Conservation (phyloP, 2,888 invertebrate genomes). For the Steinernema carpocapsae region DNA sequence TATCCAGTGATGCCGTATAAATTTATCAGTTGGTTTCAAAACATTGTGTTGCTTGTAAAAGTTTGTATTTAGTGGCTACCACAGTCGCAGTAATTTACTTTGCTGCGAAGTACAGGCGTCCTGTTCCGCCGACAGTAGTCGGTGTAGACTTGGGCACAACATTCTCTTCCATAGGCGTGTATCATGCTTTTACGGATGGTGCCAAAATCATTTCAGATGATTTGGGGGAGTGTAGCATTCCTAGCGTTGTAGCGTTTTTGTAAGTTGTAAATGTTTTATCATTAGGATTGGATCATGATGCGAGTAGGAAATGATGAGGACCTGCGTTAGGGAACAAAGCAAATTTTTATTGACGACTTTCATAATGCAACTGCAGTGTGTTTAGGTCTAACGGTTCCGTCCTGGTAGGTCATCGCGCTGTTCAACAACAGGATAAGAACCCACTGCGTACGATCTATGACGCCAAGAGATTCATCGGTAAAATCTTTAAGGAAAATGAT, state of each 20-base stretch:
- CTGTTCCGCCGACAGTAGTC: constrained; percentile 72
- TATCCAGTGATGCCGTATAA: background rate
- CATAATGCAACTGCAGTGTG: no score
- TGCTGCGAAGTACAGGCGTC: constrained; percentile 71
- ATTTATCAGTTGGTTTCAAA: background rate
- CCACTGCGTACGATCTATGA: constrained; percentile 72
- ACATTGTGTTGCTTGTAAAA: no score
- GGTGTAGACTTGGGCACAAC: constrained; percentile 73
- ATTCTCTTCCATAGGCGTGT: constrained; percentile 71
- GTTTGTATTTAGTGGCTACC: constrained; percentile 65
- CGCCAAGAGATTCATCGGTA: constrained; percentile 73
- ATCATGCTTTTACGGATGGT: constrained; percentile 71
- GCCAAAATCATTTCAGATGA: constrained; percentile 69
- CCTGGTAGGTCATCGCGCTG: constrained; percentile 71
- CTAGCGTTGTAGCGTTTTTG: constrained; percentile 72
- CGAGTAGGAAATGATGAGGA: no score
- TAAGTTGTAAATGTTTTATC: constrained; percentile 52
- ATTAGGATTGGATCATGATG: no score
- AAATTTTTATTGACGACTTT: no score
- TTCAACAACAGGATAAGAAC: constrained; percentile 71
- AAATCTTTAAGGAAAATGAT: constrained; percentile 67
- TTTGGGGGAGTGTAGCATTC: constrained; percentile 71
- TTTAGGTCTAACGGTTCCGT: constrained; percentile 68
- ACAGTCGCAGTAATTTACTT: constrained; percentile 70
- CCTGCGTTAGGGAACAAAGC: no score